Percentiles rank a stretch among this genome's conserved stretches.
phyloP scores from a whole-genome alignment of 1,140 invertebrate species.

The Chlorops oryzae region DNA sequence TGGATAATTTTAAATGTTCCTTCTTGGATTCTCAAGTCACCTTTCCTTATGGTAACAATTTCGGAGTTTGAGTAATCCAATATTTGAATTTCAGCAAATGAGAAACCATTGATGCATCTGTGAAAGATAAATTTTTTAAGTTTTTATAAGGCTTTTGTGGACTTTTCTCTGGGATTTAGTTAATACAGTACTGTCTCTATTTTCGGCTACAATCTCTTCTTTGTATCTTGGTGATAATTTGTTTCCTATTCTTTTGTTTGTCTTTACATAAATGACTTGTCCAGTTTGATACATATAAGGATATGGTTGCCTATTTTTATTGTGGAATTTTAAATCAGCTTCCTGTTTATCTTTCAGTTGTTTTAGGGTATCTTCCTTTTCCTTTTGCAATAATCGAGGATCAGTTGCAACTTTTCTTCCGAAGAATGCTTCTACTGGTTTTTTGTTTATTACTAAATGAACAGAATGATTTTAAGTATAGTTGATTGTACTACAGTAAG shows the following conservation, averaged over 20 bases:
- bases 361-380: conserved; percentile 2
- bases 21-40: too few relatives aligned
- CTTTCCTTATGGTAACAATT: too few relatives aligned
- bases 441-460: conserved; percentile 7
- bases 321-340: conserved; percentile 8
- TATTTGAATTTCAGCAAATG: too few relatives aligned
- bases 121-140: too few relatives aligned
- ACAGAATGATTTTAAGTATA: conserved; percentile 11
- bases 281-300: conserved; percentile 5
- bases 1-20: too few relatives aligned
- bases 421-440: conserved; percentile 10
- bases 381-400: conserved; percentile 4
- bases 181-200: conserved; percentile 2
- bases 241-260: conserved; percentile 7
- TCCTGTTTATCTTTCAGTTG: conserved; percentile 7
- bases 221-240: conserved; percentile 4
- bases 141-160: conserved; percentile 7
- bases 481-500: conserved; percentile 17
- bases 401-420: neutral
- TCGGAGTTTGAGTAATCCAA: too few relatives aligned
- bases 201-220: neutral
- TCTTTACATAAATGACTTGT: conserved; percentile 6
- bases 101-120: too few relatives aligned
- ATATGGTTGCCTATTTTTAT: neutral
- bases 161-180: neutral